Conservation (phyloP, 2,888 invertebrate species). For the Latrodectus hesperus region DNA sequence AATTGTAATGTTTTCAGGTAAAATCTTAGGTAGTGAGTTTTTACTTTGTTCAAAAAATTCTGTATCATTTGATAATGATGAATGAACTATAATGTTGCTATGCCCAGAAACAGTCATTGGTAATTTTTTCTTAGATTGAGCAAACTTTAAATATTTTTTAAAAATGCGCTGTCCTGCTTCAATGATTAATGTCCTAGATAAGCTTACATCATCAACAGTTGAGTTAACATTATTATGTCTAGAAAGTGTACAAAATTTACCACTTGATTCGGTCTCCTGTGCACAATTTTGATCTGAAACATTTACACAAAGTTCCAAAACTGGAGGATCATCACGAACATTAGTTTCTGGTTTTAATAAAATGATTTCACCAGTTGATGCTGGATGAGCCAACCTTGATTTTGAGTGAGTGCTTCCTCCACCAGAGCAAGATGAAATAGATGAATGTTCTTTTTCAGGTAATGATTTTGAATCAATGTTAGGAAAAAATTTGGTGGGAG, state of each 20-base stretch:
- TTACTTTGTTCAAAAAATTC: too few relatives aligned
- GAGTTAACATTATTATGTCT: too few relatives aligned
- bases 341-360: too few relatives aligned
- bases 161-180: slow-evolving; percentile 16
- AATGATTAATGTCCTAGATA: background rate
- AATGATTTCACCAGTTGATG: too few relatives aligned
- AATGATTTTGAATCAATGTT: too few relatives aligned
- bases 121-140: background rate
- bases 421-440: too few relatives aligned
- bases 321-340: background rate
- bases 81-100: background rate
- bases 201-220: too few relatives aligned
- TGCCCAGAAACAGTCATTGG: background rate
- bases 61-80: too few relatives aligned
- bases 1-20: background rate
- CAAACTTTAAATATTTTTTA: slow-evolving; percentile 34
- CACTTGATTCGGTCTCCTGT: background rate
- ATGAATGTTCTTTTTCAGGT: too few relatives aligned
- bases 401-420: too few relatives aligned
- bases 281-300: background rate
- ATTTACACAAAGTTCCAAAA: slow-evolving; percentile 22
- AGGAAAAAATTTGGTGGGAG: too few relatives aligned
- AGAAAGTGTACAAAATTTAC: background rate
- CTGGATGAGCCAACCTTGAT: too few relatives aligned
- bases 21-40: background rate